A percentile compares a stretch with the other conserved stretches of the same genome.
Conservation (phyloP, 2,888 invertebrate genomes). For the Lithophane socia region DNA sequence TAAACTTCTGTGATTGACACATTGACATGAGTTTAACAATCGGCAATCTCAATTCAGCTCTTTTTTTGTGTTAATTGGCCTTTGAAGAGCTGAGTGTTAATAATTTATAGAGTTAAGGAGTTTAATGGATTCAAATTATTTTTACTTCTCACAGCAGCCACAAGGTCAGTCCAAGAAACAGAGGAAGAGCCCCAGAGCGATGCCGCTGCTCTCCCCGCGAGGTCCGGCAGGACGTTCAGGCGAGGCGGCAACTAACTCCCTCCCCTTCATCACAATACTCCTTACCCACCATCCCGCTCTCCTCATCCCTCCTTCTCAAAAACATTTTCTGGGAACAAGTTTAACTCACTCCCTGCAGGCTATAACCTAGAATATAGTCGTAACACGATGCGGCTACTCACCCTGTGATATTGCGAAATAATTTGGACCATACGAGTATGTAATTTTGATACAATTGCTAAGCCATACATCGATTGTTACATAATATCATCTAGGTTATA, state of each 20-base stretch:
- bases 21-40: background rate
- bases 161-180: slow-evolving; percentile 79
- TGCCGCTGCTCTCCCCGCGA: slow-evolving; percentile 72
- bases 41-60: background rate
- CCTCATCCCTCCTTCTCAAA: slow-evolving; percentile 47
- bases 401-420: slow-evolving; percentile 57
- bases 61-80: background rate
- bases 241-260: slow-evolving; percentile 79
- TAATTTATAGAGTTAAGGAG: background rate
- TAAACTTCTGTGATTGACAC: too few species aligned
- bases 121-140: background rate
- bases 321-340: slow-evolving; percentile 43
- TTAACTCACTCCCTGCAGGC: slow-evolving; percentile 13
- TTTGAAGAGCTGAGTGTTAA: background rate
- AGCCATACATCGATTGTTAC: slow-evolving; percentile 23
- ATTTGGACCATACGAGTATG: slow-evolving; percentile 32
- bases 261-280: slow-evolving; percentile 12
- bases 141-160: slow-evolving; percentile 73
- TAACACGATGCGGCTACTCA: slow-evolving; percentile 35
- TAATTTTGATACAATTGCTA: slow-evolving; percentile 39
- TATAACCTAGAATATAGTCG: slow-evolving; percentile 44
- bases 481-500: slow-evolving; percentile 33
- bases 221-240: slow-evolving; percentile 78
- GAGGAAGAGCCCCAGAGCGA: slow-evolving; percentile 81
- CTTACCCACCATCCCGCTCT: slow-evolving; percentile 57